Conservation (phyloP, 2,888 invertebrate genomes). For the Acronicta leporina region DNA sequence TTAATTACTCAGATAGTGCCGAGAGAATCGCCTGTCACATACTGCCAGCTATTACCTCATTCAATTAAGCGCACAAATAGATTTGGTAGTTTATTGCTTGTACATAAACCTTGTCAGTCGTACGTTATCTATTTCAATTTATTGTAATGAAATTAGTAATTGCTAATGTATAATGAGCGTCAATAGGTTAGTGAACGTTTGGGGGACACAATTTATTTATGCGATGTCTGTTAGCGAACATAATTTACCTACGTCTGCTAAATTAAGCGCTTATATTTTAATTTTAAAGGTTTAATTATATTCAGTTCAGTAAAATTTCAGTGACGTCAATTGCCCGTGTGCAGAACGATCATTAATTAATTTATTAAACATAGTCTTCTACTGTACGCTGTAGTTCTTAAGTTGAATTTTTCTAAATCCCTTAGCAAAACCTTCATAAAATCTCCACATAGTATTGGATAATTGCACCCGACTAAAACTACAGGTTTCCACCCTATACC, state of each 20-base stretch:
- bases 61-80: constrained; percentile 15
- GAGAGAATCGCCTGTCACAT: constrained; percentile 16
- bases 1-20: constrained; percentile 27
- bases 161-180: constrained; percentile 31
- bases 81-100: constrained; percentile 27
- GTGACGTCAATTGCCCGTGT: no score
- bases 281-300: no score
- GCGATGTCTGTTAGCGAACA: constrained; percentile 7
- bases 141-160: constrained; percentile 38
- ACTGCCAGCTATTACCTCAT: constrained; percentile 18
- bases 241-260: no score
- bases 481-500: neutral
- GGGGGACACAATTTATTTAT: constrained; percentile 11
- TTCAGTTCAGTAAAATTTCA: no score
- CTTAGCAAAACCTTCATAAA: no score
- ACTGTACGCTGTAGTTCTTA: no score
- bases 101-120: constrained; percentile 20
- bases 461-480: no score
- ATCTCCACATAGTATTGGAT: no score
- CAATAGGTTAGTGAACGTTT: constrained; percentile 30
- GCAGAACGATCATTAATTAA: no score
- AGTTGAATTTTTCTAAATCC: no score
- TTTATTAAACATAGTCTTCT: no score
- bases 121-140: constrained; percentile 34
- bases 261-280: no score